Percentiles rank a stretch among this genome's conserved stretches.
These are phyloP conservation scores for Sphecodes monilicornis DNA, from an alignment of 2,888 invertebrate genomes.

Conservation along the genomic window DNA sequence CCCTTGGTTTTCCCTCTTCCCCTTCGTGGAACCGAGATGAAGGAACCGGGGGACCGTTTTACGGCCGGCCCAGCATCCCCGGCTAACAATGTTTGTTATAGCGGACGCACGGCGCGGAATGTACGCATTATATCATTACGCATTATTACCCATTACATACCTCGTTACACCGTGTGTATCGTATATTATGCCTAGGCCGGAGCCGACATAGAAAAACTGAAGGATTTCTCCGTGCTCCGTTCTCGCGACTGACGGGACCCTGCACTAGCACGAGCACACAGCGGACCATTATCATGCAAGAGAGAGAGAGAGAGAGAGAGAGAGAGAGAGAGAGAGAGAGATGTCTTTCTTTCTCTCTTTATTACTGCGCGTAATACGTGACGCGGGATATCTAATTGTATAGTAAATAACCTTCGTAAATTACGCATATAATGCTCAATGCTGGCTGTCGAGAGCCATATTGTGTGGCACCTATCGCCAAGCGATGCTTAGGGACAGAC, in stretches of 20 bases:
- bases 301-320: not conserved
- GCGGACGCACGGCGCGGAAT: conserved; percentile 71
- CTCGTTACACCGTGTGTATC: conserved; percentile 76
- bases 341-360: not conserved
- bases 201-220: conserved; percentile 63
- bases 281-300: conserved; percentile 69
- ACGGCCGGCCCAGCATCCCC: conserved; percentile 43
- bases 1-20: not conserved
- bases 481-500: conserved; percentile 59
- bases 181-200: conserved; percentile 66
- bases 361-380: conserved; percentile 50
- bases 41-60: conserved; percentile 40
- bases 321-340: not conserved
- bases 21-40: conserved; percentile 24
- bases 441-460: conserved; percentile 44
- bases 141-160: conserved; percentile 78
- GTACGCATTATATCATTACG: conserved; percentile 77
- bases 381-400: conserved; percentile 68
- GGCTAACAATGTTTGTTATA: conserved; percentile 73
- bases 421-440: conserved; percentile 67
- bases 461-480: conserved; percentile 68
- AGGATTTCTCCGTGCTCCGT: conserved; percentile 45
- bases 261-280: conserved; percentile 38
- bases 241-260: conserved; percentile 64
- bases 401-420: conserved; percentile 69